Evolutionary conservation across 1,140 invertebrate genomes (phyloP), one percentile per base, ranked within the genome.

Genomic region (Pogonognathellus flavescens): DNA sequence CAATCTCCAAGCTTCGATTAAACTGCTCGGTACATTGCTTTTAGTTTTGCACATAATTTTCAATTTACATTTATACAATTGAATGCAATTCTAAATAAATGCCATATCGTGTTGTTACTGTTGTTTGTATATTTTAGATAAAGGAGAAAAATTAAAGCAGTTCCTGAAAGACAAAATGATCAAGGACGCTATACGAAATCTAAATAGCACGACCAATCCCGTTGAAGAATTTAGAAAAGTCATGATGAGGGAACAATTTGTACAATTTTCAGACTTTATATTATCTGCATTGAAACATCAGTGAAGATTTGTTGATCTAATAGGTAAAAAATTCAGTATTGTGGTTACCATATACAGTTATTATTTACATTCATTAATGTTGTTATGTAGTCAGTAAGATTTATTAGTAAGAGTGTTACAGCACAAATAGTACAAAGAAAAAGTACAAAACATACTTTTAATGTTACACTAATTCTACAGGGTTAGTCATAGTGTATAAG

Each of bases 181-280:
- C 3, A 76, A 25, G 41, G 14, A 53, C 8, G 18, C 11, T 9
- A 31, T 85, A 0, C 0, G 1, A 0, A 50, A 82, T 53, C 9
- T 85, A 52, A 62, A 85, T n/a, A 13, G 1, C 0, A 49, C 60
- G 18, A 18, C 14, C 0, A 81, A 84, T 62, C 85, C 85, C 9
- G 25, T 60, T 2, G 53, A 53, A 13, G 52, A 50, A 11, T 84
- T 86, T 16, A 6, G 59, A 18, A 25, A 59, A 1, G 22, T 84
- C 11, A 86, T 86, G 85, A 18, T 80, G 10, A 31, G 84, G 20
- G 62, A 72, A 16, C 31, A 80, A 14, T 86, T 86, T 62, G 84
- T 84, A 1, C 4, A 80, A 41, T 82, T 60, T 50, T 25, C 81
- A 1, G 55, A 57, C n/a, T 82, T 59, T 16, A 57, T 59, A 1